Percentiles rank a stretch among this genome's conserved stretches.
Conservation (phyloP, 1,140 invertebrate species). For the Galendromus occidentalis region DNA sequence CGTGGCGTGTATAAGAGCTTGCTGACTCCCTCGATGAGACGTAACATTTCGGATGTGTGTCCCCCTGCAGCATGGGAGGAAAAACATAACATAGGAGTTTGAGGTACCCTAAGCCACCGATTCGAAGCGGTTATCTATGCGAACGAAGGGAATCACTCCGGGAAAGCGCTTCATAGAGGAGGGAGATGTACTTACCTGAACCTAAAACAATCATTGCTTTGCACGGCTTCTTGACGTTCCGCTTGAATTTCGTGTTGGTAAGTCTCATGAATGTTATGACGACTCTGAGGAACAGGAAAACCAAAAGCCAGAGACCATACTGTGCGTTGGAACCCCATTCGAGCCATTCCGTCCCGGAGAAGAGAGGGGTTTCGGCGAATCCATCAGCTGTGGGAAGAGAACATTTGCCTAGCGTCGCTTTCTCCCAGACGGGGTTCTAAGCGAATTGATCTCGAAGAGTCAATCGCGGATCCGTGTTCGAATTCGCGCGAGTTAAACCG, state of each 20-base stretch:
- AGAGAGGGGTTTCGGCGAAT: too few species aligned
- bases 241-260: conserved; percentile 1
- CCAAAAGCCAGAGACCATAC: neutral
- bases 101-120: too few species aligned
- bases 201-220: conserved; percentile 1
- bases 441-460: too few species aligned
- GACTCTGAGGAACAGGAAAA: neutral
- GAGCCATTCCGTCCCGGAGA: too few species aligned
- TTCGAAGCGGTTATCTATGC: too few species aligned
- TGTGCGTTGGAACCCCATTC: neutral
- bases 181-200: neutral
- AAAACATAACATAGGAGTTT: neutral
- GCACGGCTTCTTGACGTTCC: neutral
- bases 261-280: neutral
- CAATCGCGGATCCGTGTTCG: too few species aligned
- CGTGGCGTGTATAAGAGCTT: neutral
- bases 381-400: too few species aligned
- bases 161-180: too few species aligned
- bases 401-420: too few species aligned
- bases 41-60: neutral
- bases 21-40: neutral
- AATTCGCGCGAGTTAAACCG: too few species aligned
- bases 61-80: neutral
- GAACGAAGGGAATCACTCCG: too few species aligned
- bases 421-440: too few species aligned